Percentiles rank a stretch among this genome's conserved stretches.
Evolutionary conservation across 2,113 vertebrate species (phyloP).

Genomic region (Pseudorasbora parva): DNA sequence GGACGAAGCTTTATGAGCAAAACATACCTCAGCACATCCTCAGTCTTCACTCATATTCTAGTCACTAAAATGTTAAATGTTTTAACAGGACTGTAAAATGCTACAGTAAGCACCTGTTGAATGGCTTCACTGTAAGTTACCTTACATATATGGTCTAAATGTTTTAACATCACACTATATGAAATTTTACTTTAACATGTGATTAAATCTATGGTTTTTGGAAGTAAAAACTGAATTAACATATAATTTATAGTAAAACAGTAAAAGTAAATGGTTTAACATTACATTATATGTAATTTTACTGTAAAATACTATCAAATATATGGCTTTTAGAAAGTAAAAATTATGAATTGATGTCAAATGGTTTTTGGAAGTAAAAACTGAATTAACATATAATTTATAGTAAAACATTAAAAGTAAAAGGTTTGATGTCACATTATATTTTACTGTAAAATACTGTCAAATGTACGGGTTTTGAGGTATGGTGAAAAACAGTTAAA

Average conservation of each 20-base stretch:
- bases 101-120: not conserved
- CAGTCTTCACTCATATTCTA: not conserved
- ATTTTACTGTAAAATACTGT: not conserved
- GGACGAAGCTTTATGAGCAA: slow-evolving; percentile 14
- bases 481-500: too few relatives aligned
- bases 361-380: not conserved
- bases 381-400: not conserved
- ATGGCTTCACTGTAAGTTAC: not conserved
- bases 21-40: not conserved
- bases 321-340: too few relatives aligned
- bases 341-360: too few relatives aligned
- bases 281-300: not conserved
- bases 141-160: not conserved
- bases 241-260: not conserved
- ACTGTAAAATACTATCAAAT: not conserved
- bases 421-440: not conserved
- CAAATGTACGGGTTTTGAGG: too few relatives aligned
- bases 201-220: not conserved
- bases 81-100: not conserved
- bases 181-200: not conserved
- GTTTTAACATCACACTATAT: not conserved
- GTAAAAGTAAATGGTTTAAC: not conserved
- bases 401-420: not conserved
- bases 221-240: not conserved
- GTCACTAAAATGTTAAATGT: not conserved